A percentile compares a stretch with the other conserved stretches of the same genome.
Conservation (phyloP, 2,797 vertebrate species). For the Lerista edwardsae region DNA sequence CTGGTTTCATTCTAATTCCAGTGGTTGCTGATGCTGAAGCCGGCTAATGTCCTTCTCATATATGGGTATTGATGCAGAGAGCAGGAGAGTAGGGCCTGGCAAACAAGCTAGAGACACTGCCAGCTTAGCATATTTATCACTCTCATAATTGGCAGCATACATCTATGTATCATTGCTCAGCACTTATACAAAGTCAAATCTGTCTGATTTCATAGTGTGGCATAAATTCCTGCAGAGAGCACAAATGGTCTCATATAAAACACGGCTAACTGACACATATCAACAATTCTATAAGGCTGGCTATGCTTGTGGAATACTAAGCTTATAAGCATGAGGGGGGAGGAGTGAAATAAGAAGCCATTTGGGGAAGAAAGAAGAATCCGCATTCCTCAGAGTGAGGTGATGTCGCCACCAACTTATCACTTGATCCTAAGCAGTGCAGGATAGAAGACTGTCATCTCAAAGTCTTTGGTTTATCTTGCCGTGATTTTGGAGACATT, state of each 20-base stretch:
- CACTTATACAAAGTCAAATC: neutral
- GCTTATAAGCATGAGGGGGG: neutral
- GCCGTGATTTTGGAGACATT: too few species aligned
- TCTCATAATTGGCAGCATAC: slow-evolving; percentile 3
- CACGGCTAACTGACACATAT: neutral
- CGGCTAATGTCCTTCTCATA: too few species aligned
- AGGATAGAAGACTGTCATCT: neutral
- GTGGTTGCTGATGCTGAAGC: neutral
- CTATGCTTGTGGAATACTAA: neutral
- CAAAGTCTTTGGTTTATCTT: too few species aligned
- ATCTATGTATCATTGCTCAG: neutral
- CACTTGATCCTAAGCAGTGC: neutral
- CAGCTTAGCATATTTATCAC: slow-evolving; percentile 13
- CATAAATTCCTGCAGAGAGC: slow-evolving; percentile 20
- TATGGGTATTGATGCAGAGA: neutral
- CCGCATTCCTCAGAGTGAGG: neutral
- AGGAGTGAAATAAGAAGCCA: neutral
- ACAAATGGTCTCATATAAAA: slow-evolving; percentile 11
- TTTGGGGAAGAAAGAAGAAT: too few species aligned
- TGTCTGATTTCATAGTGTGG: neutral
- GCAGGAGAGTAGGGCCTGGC: slow-evolving; percentile 14
- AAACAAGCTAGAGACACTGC: fast-evolving
- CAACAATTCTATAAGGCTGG: neutral
- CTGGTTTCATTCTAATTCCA: neutral
- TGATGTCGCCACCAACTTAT: neutral